A percentile compares a stretch with the other conserved stretches of the same genome.
phyloP scores from a whole-genome alignment of 2,797 vertebrate species.

The Brachymystax lenok region DNA sequence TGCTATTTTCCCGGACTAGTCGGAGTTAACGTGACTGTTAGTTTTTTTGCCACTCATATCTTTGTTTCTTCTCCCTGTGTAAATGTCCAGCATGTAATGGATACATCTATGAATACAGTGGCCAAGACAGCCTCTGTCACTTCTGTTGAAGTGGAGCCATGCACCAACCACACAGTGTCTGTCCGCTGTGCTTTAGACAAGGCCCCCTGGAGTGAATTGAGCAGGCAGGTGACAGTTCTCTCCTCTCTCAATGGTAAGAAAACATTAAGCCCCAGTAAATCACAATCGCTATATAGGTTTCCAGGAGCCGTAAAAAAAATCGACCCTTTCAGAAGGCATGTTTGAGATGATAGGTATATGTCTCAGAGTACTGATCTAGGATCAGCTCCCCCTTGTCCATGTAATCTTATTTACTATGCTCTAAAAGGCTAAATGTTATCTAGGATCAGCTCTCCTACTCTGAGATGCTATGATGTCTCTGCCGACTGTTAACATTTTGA shows the following conservation, averaged over 20 bases:
- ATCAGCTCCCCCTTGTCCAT: neutral
- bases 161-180: slow-evolving; percentile 51
- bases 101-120: rapidly evolving
- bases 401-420: neutral
- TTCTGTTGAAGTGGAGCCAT: slow-evolving; percentile 47
- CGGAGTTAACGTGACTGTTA: too few relatives aligned
- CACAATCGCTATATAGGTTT: neutral
- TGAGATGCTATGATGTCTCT: too few relatives aligned
- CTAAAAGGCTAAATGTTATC: neutral
- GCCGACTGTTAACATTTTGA: neutral
- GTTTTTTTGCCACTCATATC: neutral
- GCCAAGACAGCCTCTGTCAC: rapidly evolving
- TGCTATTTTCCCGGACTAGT: neutral
- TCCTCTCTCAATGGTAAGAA: slow-evolving; percentile 60
- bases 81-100: slow-evolving; percentile 8
- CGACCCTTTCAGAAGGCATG: neutral
- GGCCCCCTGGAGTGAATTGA: slow-evolving; percentile 67
- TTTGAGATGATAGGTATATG: neutral
- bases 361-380: neutral
- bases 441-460: neutral
- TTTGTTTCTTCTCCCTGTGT: neutral
- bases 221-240: slow-evolving; percentile 26
- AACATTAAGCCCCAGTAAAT: neutral
- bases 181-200: slow-evolving; percentile 51
- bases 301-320: neutral